Conservation (phyloP, 2,113 vertebrate genomes). For the Bos indicus region DNA sequence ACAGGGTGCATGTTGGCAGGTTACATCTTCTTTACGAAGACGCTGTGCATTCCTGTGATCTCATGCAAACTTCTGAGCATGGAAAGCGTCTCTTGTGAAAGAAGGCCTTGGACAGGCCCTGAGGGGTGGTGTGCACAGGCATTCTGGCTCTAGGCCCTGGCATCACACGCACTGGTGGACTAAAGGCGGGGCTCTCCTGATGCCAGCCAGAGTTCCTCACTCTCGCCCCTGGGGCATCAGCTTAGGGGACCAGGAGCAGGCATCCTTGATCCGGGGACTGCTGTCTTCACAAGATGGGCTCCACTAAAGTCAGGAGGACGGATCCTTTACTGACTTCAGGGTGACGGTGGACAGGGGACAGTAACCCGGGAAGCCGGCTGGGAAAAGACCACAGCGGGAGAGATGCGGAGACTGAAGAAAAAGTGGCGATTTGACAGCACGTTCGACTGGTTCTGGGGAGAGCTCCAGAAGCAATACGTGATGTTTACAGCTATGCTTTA, state of each 20-base stretch:
- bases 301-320: background rate
- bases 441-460: background rate
- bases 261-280: rapidly evolving
- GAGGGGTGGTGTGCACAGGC: too few species aligned
- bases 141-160: rapidly evolving
- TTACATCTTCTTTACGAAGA: background rate
- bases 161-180: rapidly evolving
- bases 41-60: background rate
- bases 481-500: background rate
- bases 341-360: background rate
- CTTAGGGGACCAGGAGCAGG: background rate
- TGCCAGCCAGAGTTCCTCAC: rapidly evolving
- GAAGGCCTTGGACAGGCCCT: background rate
- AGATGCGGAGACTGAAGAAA: background rate
- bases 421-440: too few species aligned
- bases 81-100: background rate
- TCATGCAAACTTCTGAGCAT: rapidly evolving
- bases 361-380: background rate
- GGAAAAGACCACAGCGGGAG: background rate
- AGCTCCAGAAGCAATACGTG: background rate
- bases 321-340: background rate
- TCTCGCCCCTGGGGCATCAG: rapidly evolving
- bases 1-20: background rate
- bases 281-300: background rate
- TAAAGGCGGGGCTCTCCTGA: rapidly evolving